Base-by-base conservation (phyloP, 2,888 invertebrate genomes). In the Ormyrus nitidulus region DNA sequence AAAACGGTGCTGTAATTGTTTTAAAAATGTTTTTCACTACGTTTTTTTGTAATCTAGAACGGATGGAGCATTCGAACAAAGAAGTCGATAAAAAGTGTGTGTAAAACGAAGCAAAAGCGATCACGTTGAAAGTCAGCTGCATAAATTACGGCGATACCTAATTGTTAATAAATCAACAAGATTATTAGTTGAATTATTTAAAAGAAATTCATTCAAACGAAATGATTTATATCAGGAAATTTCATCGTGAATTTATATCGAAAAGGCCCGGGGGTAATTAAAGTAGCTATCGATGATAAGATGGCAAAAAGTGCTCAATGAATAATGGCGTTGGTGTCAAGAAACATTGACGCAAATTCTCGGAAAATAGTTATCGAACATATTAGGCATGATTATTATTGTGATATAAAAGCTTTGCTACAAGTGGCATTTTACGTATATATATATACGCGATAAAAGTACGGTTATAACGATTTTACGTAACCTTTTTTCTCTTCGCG, bases 401-500 rank as follows among this genome's bases (percentile, higher is more conserved):
- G 61, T 54, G 61, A 56, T 69, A 70, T 58, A 71, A 74, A 79
- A 71, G 70, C 56, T 70, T 65, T 56, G 44, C 61, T 59, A 58
- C 46, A 48, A 58, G 69, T 59, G 51, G 49, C 10, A 8, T 71
- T 71, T 70, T 65, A 51, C 71, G 59, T 51, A 8, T 69, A 10
- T 34, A 34, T 34, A 34, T 69, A 10, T 58, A 51, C 54, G 46
- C n/a, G n/a, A 69, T 49, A 79, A 64, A 79, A 74, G 54, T 59
- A 79, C 64, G 13, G 65, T 66, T 71, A 79, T 79, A 75, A 70
- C 65, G 59, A 74, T 66, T 75, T 80, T 80, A 75, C 79, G 79
- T 75, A 80, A 80, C 71, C 10, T 19, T 66, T 74, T 78, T 68
- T 59, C 66, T 78, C 59, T 71, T 75, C 71, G 61, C 48, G 7